phyloP scores from a whole-genome alignment of 2,888 invertebrate genomes.

The Drosophila fulvimacula region DNA sequence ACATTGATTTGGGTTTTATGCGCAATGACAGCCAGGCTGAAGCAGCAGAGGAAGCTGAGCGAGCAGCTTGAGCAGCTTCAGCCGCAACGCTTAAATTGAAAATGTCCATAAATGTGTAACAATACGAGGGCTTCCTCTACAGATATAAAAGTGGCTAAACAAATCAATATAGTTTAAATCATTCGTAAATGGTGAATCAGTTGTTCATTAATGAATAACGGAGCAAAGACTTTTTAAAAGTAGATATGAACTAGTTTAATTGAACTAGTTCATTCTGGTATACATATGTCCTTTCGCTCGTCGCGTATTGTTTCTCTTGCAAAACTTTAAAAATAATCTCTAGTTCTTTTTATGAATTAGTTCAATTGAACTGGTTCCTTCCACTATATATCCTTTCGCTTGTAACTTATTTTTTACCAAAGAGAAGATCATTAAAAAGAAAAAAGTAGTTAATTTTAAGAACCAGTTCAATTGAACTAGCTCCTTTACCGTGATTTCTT shows the following conservation, averaged over 20 bases:
- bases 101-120: constrained; percentile 29
- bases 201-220: too few species aligned
- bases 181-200: not conserved
- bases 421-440: too few species aligned
- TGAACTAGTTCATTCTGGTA: too few species aligned
- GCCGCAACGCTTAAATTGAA: constrained; percentile 26
- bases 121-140: not conserved
- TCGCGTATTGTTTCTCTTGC: too few species aligned
- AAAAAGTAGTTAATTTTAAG: not conserved
- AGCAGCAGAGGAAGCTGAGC: not conserved
- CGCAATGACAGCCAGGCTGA: constrained; percentile 17
- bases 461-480: not conserved
- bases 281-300: too few species aligned
- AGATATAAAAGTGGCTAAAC: too few species aligned
- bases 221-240: too few species aligned
- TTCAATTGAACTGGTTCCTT: not conserved
- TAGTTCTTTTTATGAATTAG: not conserved
- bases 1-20: constrained; percentile 36
- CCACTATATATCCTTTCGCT: too few species aligned
- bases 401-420: too few species aligned
- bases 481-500: not conserved
- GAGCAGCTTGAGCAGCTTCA: not conserved
- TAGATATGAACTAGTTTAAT: too few species aligned
- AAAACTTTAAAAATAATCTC: not conserved
- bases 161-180: not conserved